Evolutionary conservation across 2,113 vertebrate species (phyloP).

Genomic region (Chloroceryle aenea): DNA sequence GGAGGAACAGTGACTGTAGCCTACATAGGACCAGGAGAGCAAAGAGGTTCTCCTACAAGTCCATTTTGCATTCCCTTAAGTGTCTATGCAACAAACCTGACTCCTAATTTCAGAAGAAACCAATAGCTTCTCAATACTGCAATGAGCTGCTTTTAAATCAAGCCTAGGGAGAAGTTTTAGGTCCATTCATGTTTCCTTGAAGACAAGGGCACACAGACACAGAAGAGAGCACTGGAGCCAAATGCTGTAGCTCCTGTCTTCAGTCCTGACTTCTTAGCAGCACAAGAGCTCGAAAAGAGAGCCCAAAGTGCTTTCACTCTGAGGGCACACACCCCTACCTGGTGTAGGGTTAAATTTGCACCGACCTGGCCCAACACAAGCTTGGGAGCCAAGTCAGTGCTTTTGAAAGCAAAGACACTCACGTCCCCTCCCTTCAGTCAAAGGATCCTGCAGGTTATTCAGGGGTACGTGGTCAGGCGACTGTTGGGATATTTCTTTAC

Average conservation of each 20-base stretch:
- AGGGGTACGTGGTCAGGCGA: neutral
- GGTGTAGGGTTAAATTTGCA: neutral
- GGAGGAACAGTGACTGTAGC: neutral
- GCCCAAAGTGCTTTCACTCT: neutral
- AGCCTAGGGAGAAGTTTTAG: neutral
- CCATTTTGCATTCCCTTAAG: neutral
- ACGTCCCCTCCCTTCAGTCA: neutral
- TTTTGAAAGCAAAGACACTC: neutral
- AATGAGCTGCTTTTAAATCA: neutral
- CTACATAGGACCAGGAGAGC: neutral
- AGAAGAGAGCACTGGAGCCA: neutral
- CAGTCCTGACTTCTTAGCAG: neutral
- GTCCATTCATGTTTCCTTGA: neutral
- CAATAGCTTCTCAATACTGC: neutral
- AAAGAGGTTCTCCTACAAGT: neutral
- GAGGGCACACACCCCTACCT: neutral
- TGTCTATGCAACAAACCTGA: too few relatives aligned
- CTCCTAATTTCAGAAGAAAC: neutral
- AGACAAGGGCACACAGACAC: too few relatives aligned
- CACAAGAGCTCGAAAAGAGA: neutral
- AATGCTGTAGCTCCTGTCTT: neutral
- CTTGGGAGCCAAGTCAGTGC: neutral
- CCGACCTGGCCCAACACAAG: neutral
- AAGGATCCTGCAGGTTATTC: neutral
- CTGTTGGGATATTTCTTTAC: neutral